Base-by-base conservation (phyloP, 2,797 vertebrate genomes). In the Melanotaenia parkinsoni region DNA sequence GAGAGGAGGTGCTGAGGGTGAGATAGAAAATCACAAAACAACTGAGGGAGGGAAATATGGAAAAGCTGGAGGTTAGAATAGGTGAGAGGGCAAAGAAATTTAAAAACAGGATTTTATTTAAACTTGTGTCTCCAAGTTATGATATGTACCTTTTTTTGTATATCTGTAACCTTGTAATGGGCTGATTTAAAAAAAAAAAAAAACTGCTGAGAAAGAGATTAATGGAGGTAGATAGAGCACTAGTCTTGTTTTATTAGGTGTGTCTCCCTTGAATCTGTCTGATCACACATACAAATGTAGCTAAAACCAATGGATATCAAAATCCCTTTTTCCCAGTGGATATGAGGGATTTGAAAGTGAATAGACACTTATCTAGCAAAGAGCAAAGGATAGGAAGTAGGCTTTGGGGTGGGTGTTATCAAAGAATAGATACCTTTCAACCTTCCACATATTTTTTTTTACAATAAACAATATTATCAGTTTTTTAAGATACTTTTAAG, bases 1-100 rank as follows among this genome's bases (percentile, higher is more conserved):
- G 58, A 60, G 24, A 58, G 67, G 67, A 28, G 60, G 62, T 50
- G 68, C 67, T 60, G 62, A 51, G 74, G 76, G 64, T 61, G 59
- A 79, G 76, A 77, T 64, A 77, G 70, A 64, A 38, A 66, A 50
- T 71, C 74, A 61, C 74, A 82, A 80, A 35, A 70, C 32, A 79
- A 57, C 45, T n/a, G 50, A 58, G 58, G 61, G 63, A 43, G 78
- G 59, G 45, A 70, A 86, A 83, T 81, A 71, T 72, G 69, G 77
- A 79, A 61, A 76, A 68, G 66, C 73, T 80, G 33, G 79, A 81
- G 76, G 80, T 85, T 65, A 57, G 59, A 20, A 45, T 12, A 47
- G 63, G 68, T 38, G 28, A 74, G 53, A 56, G 64, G 37, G 67
- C 24, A 16, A 38, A 58, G 53, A 63, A 58, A 67, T 74, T 64